phyloP scores from a whole-genome alignment of 2,797 vertebrate genomes.

The Lophius americanus region DNA sequence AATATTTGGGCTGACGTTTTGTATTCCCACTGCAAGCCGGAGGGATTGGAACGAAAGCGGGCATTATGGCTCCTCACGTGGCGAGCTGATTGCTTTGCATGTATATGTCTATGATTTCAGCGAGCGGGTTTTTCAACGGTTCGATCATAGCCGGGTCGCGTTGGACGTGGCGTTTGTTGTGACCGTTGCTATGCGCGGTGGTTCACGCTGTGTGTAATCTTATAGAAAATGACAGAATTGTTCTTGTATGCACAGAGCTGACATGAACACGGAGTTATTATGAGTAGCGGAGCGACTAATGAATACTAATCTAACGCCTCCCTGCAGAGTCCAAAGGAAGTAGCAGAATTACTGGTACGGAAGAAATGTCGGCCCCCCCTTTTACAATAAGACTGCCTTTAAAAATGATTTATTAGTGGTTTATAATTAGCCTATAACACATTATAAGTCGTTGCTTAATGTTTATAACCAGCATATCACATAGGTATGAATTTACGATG shows the following conservation, averaged over 20 bases:
- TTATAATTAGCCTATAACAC: too few species aligned
- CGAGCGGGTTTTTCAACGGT: conserved; percentile 13
- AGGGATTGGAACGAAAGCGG: conserved; percentile 73
- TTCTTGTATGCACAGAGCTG: not conserved
- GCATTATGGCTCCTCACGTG: conserved; percentile 60
- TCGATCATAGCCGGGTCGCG: conserved; percentile 40
- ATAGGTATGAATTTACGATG: too few species aligned
- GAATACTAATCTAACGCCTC: too few species aligned
- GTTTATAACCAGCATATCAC: too few species aligned
- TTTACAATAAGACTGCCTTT: too few species aligned
- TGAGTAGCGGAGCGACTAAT: not conserved
- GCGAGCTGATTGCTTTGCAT: conserved; percentile 60
- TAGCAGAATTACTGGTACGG: too few species aligned
- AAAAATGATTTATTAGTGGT: too few species aligned
- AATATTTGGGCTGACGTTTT: conserved; percentile 77
- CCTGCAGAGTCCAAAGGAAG: too few species aligned
- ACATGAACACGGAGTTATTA: too few species aligned
- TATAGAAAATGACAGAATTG: conserved; percentile 26
- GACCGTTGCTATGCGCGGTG: not conserved
- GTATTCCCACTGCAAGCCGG: conserved; percentile 66
- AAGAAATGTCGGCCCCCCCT: too few species aligned
- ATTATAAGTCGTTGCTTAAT: too few species aligned
- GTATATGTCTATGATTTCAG: conserved; percentile 51
- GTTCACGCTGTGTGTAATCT: conserved; percentile 4
- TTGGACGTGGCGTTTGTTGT: conserved; percentile 21